A percentile compares a stretch with the other conserved stretches of the same genome.
phyloP scores from a whole-genome alignment of 2,888 invertebrate species.

The Apamea crenata region DNA sequence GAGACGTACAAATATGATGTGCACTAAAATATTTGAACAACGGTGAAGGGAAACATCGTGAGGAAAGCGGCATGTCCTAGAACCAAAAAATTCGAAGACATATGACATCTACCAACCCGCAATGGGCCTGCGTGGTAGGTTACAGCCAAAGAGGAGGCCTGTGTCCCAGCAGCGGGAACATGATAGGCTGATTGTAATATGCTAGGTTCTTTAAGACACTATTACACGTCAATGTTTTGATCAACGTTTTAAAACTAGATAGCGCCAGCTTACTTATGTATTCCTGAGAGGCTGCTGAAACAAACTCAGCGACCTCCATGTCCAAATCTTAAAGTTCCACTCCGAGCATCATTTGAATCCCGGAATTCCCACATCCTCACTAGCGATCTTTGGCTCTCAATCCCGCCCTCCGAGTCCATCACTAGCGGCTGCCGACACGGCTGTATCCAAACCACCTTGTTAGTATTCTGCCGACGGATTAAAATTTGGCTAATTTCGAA shows the following conservation, averaged over 20 bases:
- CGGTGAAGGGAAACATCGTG: too few relatives aligned
- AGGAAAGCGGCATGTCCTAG: too few relatives aligned
- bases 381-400: not conserved
- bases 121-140: too few relatives aligned
- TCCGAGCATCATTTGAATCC: not conserved
- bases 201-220: too few relatives aligned
- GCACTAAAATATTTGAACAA: too few relatives aligned
- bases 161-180: not conserved
- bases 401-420: conserved; percentile 21
- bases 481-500: conserved; percentile 65
- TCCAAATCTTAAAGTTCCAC: not conserved
- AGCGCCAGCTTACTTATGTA: not conserved
- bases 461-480: conserved; percentile 61
- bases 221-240: not conserved
- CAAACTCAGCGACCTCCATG: not conserved
- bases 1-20: too few relatives aligned
- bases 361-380: not conserved
- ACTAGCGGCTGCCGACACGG: conserved; percentile 47
- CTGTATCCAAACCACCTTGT: conserved; percentile 58
- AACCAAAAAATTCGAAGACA: too few relatives aligned
- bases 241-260: not conserved
- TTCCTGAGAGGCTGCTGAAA: not conserved
- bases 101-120: too few relatives aligned
- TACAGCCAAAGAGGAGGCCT: not conserved
- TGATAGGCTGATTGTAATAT: not conserved